A percentile compares a stretch with the other conserved stretches of the same genome.
Evolutionary conservation across 2,113 vertebrate genomes (phyloP).

Genomic region (Etia nguti): DNA sequence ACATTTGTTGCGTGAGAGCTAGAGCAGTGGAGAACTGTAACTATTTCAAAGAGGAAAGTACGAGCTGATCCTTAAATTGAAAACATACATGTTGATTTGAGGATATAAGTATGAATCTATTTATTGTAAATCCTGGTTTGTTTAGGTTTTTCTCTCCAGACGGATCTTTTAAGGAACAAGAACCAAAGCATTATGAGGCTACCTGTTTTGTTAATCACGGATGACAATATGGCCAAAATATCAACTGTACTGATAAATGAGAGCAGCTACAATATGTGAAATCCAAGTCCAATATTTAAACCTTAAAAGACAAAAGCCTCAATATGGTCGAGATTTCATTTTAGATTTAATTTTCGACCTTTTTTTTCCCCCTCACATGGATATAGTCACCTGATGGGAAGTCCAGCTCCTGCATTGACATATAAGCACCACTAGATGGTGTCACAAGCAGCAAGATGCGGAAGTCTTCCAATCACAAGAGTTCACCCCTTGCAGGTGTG

Average conservation of each 20-base stretch:
- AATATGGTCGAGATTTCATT: neutral
- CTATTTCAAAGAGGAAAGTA: neutral
- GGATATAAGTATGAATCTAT: neutral
- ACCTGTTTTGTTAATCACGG: neutral
- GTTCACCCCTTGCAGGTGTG: neutral
- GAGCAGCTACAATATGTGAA: neutral
- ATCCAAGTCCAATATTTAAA: neutral
- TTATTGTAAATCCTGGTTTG: neutral
- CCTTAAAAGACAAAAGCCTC: neutral
- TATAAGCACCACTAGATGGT: slow-evolving; percentile 39
- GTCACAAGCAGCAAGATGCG: neutral
- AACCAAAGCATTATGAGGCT: neutral
- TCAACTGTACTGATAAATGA: neutral
- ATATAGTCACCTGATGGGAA: neutral
- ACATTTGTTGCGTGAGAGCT: neutral
- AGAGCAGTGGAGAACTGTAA: neutral
- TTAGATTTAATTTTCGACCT: neutral
- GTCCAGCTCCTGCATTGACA: neutral
- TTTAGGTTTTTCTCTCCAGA: neutral
- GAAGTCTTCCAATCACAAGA: neutral
- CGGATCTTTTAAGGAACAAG: neutral
- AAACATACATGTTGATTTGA: neutral
- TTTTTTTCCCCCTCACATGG: neutral
- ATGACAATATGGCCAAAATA: neutral
- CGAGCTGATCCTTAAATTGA: neutral